A percentile compares a stretch with the other conserved stretches of the same genome.
Evolutionary conservation across 2,888 invertebrate species (phyloP).

Genomic region (Drosophila pseudotakahashii): DNA sequence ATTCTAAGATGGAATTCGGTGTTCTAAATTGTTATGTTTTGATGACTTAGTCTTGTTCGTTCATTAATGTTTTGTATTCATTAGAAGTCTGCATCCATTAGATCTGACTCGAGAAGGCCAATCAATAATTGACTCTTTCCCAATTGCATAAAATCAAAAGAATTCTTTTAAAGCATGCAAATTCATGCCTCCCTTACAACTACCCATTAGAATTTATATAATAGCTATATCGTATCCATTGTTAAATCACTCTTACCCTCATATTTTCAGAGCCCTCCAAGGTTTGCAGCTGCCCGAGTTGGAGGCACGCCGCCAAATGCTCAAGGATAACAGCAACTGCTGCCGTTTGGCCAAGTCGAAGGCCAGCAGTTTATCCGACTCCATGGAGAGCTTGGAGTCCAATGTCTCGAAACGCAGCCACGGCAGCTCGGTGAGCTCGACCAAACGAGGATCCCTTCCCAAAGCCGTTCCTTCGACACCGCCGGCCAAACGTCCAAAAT

Average conservation of each 20-base stretch:
- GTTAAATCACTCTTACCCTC: neutral
- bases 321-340: constrained; percentile 80
- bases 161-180: too few species aligned
- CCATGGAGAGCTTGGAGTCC: constrained; percentile 80
- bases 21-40: too few species aligned
- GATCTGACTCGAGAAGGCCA: too few species aligned
- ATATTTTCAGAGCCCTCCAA: constrained; percentile 67
- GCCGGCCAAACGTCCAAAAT: constrained; percentile 70
- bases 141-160: too few species aligned
- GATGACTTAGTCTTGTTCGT: too few species aligned
- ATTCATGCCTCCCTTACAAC: too few species aligned
- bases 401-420: constrained; percentile 74
- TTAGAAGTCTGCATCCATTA: too few species aligned
- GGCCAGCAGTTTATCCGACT: constrained; percentile 78
- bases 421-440: constrained; percentile 49
- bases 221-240: too few species aligned
- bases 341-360: constrained; percentile 80
- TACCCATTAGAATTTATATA: neutral
- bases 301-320: constrained; percentile 71
- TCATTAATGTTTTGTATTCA: too few species aligned
- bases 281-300: constrained; percentile 69
- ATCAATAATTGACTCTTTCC: too few species aligned
- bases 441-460: constrained; percentile 49
- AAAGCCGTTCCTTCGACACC: constrained; percentile 8
- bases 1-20: too few species aligned